A percentile compares a stretch with the other conserved stretches of the same genome.
Conservation (phyloP, 2,888 invertebrate genomes). For the Sepioteuthis lessoniana region DNA sequence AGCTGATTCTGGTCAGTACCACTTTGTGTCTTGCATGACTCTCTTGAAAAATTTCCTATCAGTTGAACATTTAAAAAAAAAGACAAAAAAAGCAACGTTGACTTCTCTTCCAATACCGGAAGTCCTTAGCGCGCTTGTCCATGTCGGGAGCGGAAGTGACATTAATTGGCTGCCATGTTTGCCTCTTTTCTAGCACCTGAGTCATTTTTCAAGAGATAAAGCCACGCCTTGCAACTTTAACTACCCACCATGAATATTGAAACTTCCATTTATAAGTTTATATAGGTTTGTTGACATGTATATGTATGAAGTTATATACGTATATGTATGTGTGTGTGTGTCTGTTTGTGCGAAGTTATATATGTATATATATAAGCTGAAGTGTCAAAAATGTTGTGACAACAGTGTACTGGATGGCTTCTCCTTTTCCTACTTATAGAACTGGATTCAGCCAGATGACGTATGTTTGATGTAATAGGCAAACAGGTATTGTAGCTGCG, state of each 20-base stretch:
- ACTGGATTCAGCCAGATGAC: too few relatives aligned
- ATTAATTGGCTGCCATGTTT: background rate
- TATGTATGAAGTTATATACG: background rate
- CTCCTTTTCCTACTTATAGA: too few relatives aligned
- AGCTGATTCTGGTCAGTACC: background rate
- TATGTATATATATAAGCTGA: too few relatives aligned
- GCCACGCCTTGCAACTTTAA: background rate
- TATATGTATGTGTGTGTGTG: background rate
- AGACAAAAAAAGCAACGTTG: background rate
- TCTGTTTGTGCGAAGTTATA: too few relatives aligned
- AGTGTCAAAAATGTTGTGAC: too few relatives aligned
- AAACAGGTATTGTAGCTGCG: too few relatives aligned
- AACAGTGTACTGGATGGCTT: too few relatives aligned
- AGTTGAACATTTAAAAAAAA: background rate
- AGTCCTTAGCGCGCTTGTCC: conserved; percentile 33
- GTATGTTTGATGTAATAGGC: too few relatives aligned
- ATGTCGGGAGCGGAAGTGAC: conserved; percentile 21
- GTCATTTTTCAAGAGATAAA: background rate
- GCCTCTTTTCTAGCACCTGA: conserved; percentile 33
- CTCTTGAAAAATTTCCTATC: conserved; percentile 20
- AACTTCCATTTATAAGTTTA: background rate
- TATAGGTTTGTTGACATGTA: background rate
- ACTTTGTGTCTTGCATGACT: background rate
- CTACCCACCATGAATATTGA: background rate
- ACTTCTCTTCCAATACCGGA: background rate